phyloP scores from a whole-genome alignment of 2,888 invertebrate species.

The Zeuzera pyrina region DNA sequence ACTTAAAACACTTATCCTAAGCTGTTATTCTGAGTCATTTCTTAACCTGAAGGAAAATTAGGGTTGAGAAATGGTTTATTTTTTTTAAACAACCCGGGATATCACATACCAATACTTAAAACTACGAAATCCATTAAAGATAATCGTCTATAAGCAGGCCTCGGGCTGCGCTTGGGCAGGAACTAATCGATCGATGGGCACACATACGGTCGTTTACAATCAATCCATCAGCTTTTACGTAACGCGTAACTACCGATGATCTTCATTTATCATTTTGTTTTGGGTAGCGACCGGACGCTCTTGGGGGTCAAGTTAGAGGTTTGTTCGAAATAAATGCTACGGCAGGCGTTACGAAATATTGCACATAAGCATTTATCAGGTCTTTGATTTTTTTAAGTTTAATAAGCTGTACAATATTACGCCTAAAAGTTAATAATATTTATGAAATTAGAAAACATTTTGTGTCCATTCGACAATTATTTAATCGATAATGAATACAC shows the following conservation, averaged over 20 bases:
- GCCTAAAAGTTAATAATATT: too few species aligned
- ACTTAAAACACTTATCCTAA: constrained; percentile 26
- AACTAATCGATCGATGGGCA: constrained; percentile 66
- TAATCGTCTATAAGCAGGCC: constrained; percentile 57
- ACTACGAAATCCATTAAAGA: constrained; percentile 64
- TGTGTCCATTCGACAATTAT: too few species aligned
- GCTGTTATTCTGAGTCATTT: constrained; percentile 31
- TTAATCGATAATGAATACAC: too few species aligned
- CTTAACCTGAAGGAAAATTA: constrained; percentile 45
- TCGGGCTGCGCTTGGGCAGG: constrained; percentile 44
- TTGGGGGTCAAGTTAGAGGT: constrained; percentile 53
- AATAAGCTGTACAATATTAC: too few species aligned
- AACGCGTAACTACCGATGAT: constrained; percentile 64
- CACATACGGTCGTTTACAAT: constrained; percentile 60
- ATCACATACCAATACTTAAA: constrained; percentile 48
- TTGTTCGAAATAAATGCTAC: constrained; percentile 40
- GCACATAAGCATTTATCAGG: constrained; percentile 56
- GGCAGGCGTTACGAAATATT: constrained; percentile 40
- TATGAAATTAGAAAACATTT: too few species aligned
- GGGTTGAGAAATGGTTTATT: constrained; percentile 37
- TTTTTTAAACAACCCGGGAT: constrained; percentile 39
- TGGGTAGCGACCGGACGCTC: constrained; percentile 53
- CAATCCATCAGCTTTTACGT: constrained; percentile 70
- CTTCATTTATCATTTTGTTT: constrained; percentile 70
- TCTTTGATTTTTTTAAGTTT: too few species aligned